Conservation (phyloP, 2,888 invertebrate genomes). For the Steromphala cineraria region DNA sequence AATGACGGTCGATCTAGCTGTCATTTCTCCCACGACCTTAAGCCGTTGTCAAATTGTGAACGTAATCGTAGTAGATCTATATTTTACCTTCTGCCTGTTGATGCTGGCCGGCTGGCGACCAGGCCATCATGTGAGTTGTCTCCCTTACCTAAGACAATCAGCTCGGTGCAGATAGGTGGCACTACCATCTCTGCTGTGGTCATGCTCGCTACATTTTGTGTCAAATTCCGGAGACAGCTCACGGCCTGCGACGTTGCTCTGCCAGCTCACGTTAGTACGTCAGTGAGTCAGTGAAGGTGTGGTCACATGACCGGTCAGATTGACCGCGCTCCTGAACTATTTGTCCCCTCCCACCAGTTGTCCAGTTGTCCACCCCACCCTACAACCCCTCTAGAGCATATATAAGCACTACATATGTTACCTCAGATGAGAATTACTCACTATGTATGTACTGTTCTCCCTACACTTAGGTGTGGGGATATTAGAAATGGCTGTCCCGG, state of each 20-base stretch:
- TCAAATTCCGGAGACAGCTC: slow-evolving; percentile 1
- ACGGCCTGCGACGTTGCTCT: neutral
- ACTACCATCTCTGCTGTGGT: neutral
- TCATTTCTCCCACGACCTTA: slow-evolving; percentile 7
- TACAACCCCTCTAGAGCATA: neutral
- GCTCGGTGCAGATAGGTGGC: neutral
- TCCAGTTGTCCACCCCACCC: neutral
- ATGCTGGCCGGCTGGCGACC: neutral
- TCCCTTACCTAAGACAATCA: slow-evolving; percentile 11
- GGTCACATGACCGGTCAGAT: neutral
- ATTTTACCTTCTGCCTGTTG: neutral
- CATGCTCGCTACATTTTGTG: neutral
- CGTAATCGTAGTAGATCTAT: slow-evolving; percentile 5
- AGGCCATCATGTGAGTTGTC: neutral
- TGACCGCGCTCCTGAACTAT: neutral
- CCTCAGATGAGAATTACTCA: neutral
- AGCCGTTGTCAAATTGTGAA: slow-evolving; percentile 15
- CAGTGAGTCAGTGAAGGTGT: neutral
- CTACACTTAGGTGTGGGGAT: too few species aligned
- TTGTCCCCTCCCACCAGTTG: slow-evolving; percentile 4
- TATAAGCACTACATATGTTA: slow-evolving; percentile 14
- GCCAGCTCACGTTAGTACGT: neutral
- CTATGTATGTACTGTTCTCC: neutral
- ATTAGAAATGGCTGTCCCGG: too few species aligned
- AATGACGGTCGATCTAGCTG: neutral